These are phyloP conservation scores for Lordiphosa andalusiaca DNA, from an alignment of 2,888 invertebrate genomes.

Conservation along the genomic window DNA sequence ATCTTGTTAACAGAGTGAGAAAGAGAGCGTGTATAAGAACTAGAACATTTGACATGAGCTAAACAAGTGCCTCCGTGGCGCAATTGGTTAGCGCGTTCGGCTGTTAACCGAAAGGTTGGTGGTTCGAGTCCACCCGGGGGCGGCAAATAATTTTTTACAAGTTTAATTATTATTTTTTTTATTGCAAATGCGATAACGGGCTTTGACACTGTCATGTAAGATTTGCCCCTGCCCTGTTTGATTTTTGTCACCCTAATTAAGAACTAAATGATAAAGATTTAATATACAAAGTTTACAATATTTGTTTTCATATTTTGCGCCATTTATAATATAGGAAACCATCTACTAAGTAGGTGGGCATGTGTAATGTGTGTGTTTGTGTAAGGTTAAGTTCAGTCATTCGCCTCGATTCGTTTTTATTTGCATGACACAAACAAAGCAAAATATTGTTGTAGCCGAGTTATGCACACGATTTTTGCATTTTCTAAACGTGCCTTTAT, in stretches of 20 bases:
- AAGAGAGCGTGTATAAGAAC: not conserved
- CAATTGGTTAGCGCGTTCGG: slow-evolving; percentile 98
- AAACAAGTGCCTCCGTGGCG: slow-evolving; percentile 86
- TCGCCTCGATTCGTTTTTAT: slow-evolving; percentile 60
- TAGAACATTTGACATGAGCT: not conserved
- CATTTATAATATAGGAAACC: slow-evolving; percentile 34
- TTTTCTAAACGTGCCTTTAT: slow-evolving; percentile 62
- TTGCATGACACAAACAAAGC: slow-evolving; percentile 57
- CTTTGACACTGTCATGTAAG: not conserved
- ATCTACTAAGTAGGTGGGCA: slow-evolving; percentile 12
- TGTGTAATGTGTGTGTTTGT: slow-evolving; percentile 23
- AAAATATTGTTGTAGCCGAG: slow-evolving; percentile 10
- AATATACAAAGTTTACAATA: slow-evolving; percentile 25
- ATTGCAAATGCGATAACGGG: too few species aligned
- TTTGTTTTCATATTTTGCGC: slow-evolving; percentile 18
- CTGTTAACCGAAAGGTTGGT: slow-evolving; percentile 99
- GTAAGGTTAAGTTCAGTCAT: slow-evolving; percentile 69
- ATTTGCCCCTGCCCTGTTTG: not conserved
- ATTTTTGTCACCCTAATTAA: not conserved
- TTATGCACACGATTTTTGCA: slow-evolving; percentile 56
- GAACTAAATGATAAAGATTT: not conserved
- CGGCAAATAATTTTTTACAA: slow-evolving; percentile 79
- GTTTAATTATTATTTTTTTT: too few species aligned
- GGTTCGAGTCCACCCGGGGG: slow-evolving; percentile 98
- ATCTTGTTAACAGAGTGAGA: not conserved